These are phyloP conservation scores for Pachydiplax longipennis DNA, from an alignment of 2,888 invertebrate species.

Conservation along the genomic window DNA sequence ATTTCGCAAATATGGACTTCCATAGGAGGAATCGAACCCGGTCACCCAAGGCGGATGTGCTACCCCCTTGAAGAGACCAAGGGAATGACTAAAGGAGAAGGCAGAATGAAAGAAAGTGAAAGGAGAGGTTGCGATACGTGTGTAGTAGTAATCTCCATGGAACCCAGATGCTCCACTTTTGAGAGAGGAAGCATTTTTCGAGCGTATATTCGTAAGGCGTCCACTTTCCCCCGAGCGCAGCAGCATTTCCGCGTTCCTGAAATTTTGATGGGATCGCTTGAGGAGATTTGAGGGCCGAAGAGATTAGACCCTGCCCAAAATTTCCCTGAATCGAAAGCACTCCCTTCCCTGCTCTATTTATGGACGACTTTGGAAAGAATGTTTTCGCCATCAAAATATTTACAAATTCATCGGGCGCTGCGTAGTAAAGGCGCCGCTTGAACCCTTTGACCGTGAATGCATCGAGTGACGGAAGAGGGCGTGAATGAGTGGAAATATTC, in stretches of 20 bases:
- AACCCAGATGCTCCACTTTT: slow-evolving; percentile 39
- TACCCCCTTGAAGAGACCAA: too few species aligned
- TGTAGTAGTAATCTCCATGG: slow-evolving; percentile 18
- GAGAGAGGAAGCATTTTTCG: slow-evolving; percentile 35
- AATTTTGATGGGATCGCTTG: slow-evolving; percentile 35
- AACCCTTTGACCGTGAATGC: background rate
- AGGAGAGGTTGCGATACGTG: background rate
- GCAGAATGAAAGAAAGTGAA: background rate
- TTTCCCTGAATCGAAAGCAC: background rate
- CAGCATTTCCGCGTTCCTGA: slow-evolving; percentile 41
- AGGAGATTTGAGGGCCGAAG: background rate
- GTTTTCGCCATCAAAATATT: background rate
- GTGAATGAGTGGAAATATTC: background rate
- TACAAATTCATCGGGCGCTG: background rate
- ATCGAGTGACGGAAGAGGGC: background rate
- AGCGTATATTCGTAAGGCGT: slow-evolving; percentile 16
- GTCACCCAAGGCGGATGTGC: too few species aligned
- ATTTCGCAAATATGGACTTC: too few species aligned
- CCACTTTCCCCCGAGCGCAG: slow-evolving; percentile 20
- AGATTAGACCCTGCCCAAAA: background rate
- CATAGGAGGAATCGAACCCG: too few species aligned
- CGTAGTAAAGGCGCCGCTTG: background rate
- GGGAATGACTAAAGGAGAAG: background rate
- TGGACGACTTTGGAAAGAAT: background rate
- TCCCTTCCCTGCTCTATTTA: background rate